phyloP scores from a whole-genome alignment of 2,113 vertebrate species.

The Silurus glanis region DNA sequence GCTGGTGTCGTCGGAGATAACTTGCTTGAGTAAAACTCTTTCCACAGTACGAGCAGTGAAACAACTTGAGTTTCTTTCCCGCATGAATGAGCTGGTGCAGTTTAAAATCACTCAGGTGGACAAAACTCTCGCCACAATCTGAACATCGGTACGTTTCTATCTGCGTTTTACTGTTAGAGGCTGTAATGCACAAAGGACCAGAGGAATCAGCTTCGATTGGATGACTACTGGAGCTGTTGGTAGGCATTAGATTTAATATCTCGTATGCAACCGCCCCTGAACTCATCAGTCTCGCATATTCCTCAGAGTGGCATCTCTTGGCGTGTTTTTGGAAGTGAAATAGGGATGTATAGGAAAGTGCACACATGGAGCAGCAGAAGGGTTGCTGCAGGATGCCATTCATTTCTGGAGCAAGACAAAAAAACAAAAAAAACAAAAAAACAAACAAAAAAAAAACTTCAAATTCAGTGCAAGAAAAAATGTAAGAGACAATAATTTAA shows the following conservation, averaged over 20 bases:
- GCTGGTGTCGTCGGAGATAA: conserved; percentile 23
- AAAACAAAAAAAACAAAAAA: not conserved
- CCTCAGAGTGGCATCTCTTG: conserved; percentile 27
- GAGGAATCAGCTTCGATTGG: not conserved
- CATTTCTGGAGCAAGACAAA: conserved; percentile 15
- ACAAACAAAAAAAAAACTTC: not conserved
- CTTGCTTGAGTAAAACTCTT: conserved; percentile 19
- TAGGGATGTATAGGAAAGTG: conserved; percentile 25
- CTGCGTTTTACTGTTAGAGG: not conserved
- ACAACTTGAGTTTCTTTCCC: not conserved
- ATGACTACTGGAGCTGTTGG: conserved; percentile 7
- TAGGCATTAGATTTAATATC: conserved; percentile 17
- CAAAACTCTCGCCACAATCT: conserved; percentile 9
- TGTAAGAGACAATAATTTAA: not conserved
- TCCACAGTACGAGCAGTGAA: not conserved
- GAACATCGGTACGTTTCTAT: not conserved
- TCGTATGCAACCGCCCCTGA: not conserved
- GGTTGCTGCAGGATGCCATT: conserved; percentile 16
- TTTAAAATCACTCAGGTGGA: conserved; percentile 12
- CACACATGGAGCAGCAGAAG: conserved; percentile 33
- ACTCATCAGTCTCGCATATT: conserved; percentile 8
- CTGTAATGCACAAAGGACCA: not conserved
- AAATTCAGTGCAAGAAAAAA: not conserved
- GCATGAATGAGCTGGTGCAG: conserved; percentile 18
- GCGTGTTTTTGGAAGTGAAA: conserved; percentile 21